phyloP scores from a whole-genome alignment of 1,140 invertebrate genomes.

The Scylla paramamosain region DNA sequence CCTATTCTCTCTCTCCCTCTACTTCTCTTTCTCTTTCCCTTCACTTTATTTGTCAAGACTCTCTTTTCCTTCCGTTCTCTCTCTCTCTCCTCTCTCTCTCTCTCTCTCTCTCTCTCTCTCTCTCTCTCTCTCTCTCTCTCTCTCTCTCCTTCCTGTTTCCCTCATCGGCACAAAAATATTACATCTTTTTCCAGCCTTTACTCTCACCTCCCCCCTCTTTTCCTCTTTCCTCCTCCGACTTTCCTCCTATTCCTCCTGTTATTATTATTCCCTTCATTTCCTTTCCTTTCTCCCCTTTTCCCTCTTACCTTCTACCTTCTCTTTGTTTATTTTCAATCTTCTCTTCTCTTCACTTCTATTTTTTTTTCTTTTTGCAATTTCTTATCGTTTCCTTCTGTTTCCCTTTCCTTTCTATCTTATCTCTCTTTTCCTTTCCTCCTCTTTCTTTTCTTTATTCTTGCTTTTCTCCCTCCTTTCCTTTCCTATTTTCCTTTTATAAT shows the following conservation, averaged over 20 bases:
- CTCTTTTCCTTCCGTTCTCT: not conserved
- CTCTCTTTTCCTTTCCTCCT: no score
- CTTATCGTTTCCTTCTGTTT: no score
- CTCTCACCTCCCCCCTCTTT: not conserved
- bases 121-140: slow-evolving; percentile 8
- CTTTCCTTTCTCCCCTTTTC: not conserved
- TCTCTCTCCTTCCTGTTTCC: not conserved
- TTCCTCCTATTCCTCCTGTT: no score
- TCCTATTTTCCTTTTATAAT: not conserved
- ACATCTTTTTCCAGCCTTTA: not conserved
- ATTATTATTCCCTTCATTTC: not conserved
- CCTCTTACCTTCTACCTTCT: not conserved
- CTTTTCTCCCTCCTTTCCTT: not conserved
- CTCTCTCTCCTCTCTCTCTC: not conserved
- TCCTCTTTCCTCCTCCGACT: not conserved
- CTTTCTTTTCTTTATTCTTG: no score
- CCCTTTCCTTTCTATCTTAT: no score
- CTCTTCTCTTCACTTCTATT: not conserved
- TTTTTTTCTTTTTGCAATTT: not conserved
- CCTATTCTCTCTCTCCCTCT: not conserved
- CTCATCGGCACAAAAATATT: not conserved
- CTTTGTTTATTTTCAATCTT: not conserved
- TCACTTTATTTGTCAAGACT: not conserved
- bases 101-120: slow-evolving; percentile 8
- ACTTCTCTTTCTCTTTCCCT: not conserved